Percentiles rank a stretch among this genome's conserved stretches.
Conservation (phyloP, 2,113 vertebrate genomes). For the Zosterops borbonicus region DNA sequence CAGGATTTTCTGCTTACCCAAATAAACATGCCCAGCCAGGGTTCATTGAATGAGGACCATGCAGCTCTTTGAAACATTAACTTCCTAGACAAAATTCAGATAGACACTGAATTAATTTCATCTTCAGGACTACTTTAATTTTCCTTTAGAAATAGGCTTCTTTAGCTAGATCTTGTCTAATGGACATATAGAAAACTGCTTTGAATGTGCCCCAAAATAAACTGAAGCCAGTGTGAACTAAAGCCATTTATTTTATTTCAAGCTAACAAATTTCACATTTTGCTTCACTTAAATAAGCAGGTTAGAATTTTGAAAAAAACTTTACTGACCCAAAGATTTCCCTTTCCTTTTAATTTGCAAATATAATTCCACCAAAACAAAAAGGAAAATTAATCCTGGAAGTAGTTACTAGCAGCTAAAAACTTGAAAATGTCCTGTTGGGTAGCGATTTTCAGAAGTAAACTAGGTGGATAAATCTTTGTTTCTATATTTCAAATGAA, state of each 20-base stretch:
- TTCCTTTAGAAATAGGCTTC: not conserved
- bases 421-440: not conserved
- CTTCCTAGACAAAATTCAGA: not conserved
- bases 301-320: not conserved
- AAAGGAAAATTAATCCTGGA: not conserved
- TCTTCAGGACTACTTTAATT: not conserved
- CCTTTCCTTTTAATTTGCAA: not conserved
- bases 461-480: not conserved
- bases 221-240: not conserved
- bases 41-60: not conserved
- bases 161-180: not conserved
- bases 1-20: not conserved
- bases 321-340: not conserved
- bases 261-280: not conserved
- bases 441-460: not conserved
- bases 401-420: not conserved
- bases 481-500: not conserved
- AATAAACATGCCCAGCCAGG: not conserved
- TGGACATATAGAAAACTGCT: not conserved
- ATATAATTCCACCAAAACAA: not conserved
- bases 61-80: not conserved
- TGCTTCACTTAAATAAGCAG: not conserved
- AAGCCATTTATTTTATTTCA: not conserved
- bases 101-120: not conserved
- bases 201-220: not conserved